phyloP scores from a whole-genome alignment of 2,113 vertebrate species.

The Cephalopholis sonnerati region DNA sequence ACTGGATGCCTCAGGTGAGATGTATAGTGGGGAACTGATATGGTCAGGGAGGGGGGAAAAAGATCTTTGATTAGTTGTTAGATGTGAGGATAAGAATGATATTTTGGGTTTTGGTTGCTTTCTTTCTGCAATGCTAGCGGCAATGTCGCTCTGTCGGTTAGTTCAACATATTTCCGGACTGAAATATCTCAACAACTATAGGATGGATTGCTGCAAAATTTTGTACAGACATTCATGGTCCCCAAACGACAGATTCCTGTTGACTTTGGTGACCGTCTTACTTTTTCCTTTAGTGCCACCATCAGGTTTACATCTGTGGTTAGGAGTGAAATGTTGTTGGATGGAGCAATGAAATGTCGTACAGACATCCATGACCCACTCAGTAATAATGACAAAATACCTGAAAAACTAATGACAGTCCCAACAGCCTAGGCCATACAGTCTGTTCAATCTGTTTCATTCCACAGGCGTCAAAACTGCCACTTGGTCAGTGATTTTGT shows the following conservation, averaged over 20 bases:
- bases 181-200: background rate
- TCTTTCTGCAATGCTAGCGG: background rate
- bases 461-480: no score
- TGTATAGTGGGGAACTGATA: slow-evolving; percentile 32
- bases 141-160: background rate
- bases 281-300: background rate
- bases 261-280: background rate
- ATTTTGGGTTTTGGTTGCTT: background rate
- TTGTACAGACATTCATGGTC: background rate
- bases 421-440: no score
- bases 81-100: slow-evolving; percentile 4
- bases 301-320: background rate
- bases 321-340: background rate
- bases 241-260: background rate
- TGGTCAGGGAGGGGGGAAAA: background rate
- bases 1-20: slow-evolving; percentile 48
- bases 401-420: no score
- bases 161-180: background rate
- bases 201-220: background rate
- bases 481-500: no score
- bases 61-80: slow-evolving; percentile 7
- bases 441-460: no score
- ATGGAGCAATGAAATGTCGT: background rate
- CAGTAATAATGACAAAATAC: background rate
- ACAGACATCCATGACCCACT: no score